phyloP scores from a whole-genome alignment of 2,888 invertebrate species.

The Tenthredo scrophulariae region DNA sequence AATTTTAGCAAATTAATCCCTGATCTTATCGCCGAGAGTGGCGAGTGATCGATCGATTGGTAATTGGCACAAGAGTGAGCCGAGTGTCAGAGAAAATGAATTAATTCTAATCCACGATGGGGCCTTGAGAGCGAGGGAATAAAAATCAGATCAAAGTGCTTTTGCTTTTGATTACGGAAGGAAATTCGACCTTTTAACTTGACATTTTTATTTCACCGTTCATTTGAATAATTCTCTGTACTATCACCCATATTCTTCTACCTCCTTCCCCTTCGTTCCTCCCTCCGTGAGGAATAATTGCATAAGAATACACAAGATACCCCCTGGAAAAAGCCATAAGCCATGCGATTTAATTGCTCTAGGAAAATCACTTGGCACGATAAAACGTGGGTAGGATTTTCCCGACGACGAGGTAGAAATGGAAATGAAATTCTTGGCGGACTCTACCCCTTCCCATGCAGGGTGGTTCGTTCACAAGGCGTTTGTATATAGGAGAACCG shows the following conservation, averaged over 20 bases:
- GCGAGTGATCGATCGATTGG: background rate
- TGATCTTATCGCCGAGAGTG: background rate
- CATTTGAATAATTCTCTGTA: background rate
- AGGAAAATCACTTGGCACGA: background rate
- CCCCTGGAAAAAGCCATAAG: background rate
- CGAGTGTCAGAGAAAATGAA: background rate
- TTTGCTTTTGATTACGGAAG: background rate
- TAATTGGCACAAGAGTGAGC: background rate
- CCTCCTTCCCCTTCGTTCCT: background rate
- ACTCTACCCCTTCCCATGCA: constrained; percentile 8
- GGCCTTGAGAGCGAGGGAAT: background rate
- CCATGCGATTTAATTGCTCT: background rate
- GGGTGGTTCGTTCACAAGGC: constrained; percentile 29
- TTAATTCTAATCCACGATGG: background rate
- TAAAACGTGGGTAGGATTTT: background rate
- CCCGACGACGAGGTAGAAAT: background rate
- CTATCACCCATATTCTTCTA: background rate
- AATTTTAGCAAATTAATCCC: background rate
- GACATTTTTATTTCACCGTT: background rate
- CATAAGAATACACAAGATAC: background rate
- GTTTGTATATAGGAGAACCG: background rate
- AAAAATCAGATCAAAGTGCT: constrained; percentile 9
- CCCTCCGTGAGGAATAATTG: background rate
- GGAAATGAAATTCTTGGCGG: constrained; percentile 41
- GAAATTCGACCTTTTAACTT: background rate